These are phyloP conservation scores for Dromococcyx pavoninus DNA, from an alignment of 2,797 vertebrate species.

Conservation along the genomic window DNA sequence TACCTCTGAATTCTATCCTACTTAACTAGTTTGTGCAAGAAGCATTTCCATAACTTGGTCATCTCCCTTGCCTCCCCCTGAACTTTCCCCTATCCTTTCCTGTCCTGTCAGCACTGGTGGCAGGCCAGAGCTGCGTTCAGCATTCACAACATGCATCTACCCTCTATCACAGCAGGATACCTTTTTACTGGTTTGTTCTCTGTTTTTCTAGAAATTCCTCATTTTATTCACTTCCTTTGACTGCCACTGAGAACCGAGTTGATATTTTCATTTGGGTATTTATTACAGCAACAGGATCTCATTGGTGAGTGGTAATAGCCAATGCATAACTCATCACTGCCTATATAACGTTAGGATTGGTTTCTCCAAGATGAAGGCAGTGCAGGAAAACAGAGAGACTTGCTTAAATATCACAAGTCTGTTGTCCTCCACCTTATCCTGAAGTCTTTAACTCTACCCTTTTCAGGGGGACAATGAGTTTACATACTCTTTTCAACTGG, in stretches of 20 bases:
- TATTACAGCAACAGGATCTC: background rate
- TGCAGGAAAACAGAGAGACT: background rate
- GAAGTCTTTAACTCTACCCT: background rate
- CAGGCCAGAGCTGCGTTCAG: accelerated
- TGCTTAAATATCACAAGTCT: background rate
- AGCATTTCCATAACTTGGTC: background rate
- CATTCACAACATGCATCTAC: accelerated
- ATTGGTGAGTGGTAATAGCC: background rate
- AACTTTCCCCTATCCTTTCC: background rate
- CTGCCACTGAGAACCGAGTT: background rate
- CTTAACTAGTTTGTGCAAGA: background rate
- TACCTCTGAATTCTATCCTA: background rate
- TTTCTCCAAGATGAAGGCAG: background rate
- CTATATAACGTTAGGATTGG: background rate
- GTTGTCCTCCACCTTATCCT: background rate
- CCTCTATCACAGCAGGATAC: accelerated
- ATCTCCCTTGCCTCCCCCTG: background rate
- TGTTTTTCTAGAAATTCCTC: background rate
- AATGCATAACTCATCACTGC: background rate
- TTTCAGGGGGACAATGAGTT: accelerated
- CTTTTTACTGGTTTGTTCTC: background rate
- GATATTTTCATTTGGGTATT: background rate
- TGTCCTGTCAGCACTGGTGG: background rate
- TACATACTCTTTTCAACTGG: background rate
- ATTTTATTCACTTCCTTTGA: background rate